Evolutionary conservation across 2,113 vertebrate species (phyloP).

Genomic region (Aspidoscelis tigris): DNA sequence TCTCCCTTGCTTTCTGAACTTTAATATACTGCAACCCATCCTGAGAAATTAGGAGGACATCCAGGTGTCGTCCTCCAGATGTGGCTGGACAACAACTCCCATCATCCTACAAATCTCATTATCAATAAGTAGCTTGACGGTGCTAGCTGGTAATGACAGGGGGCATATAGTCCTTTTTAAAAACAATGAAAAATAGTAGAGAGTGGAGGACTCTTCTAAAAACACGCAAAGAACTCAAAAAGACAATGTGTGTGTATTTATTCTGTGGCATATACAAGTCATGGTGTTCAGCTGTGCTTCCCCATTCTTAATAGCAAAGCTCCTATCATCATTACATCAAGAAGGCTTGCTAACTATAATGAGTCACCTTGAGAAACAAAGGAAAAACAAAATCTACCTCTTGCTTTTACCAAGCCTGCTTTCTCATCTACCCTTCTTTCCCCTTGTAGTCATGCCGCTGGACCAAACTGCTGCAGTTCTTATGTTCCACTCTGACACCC

Average conservation of each 20-base stretch:
- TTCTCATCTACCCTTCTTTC: not conserved
- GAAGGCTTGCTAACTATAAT: not conserved
- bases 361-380: not conserved
- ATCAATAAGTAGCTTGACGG: too few species aligned
- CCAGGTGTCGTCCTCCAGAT: too few species aligned
- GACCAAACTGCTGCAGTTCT: constrained; percentile 12
- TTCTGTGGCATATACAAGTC: too few species aligned
- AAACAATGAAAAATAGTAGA: too few species aligned
- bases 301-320: not conserved
- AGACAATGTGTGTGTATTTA: too few species aligned
- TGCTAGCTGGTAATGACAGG: too few species aligned
- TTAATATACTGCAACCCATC: too few species aligned
- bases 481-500: not conserved
- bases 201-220: not conserved
- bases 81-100: too few species aligned
- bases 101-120: too few species aligned
- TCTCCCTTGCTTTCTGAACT: too few species aligned
- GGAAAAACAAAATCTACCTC: not conserved
- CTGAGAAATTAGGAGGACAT: too few species aligned
- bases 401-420: not conserved
- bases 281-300: not conserved
- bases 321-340: not conserved
- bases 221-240: not conserved
- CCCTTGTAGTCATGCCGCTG: not conserved
- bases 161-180: too few species aligned